Conservation (phyloP, 1,140 invertebrate species). For the Heliconius hewitsoni region DNA sequence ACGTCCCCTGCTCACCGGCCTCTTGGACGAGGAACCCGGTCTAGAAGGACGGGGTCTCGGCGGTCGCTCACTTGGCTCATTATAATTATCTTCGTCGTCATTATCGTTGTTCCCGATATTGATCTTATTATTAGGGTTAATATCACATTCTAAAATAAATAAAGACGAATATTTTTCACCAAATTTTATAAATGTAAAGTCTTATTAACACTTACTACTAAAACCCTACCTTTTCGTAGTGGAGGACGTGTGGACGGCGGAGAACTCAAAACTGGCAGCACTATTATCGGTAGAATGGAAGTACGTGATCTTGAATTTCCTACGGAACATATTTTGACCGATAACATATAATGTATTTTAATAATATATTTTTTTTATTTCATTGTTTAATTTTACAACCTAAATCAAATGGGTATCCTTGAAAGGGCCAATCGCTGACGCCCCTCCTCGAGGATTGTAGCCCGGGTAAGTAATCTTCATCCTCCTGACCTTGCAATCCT, state of each 20-base stretch:
- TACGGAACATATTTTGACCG: background rate
- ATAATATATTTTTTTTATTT: background rate
- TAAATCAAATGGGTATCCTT: background rate
- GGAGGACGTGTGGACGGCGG: background rate
- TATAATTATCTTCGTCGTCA: constrained; percentile 14
- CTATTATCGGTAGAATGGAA: constrained; percentile 7
- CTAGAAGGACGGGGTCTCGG: background rate
- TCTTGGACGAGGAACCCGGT: background rate
- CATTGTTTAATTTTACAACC: background rate
- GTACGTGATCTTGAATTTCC: constrained; percentile 13
- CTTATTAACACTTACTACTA: no score
- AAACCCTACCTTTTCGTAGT: background rate
- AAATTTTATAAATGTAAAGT: background rate
- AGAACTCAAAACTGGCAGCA: background rate
- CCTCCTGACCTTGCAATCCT: background rate
- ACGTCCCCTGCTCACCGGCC: background rate
- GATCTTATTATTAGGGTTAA: background rate
- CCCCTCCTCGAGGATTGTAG: background rate
- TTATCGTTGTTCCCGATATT: background rate
- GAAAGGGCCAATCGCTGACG: constrained; percentile 4
- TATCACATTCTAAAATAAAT: constrained; percentile 9
- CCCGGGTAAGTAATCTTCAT: background rate
- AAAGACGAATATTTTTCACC: background rate
- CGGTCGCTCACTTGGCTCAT: constrained; percentile 14
- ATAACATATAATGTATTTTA: background rate